Evolutionary conservation across 1,140 invertebrate genomes (phyloP).

Genomic region (Drosophila subobscura): DNA sequence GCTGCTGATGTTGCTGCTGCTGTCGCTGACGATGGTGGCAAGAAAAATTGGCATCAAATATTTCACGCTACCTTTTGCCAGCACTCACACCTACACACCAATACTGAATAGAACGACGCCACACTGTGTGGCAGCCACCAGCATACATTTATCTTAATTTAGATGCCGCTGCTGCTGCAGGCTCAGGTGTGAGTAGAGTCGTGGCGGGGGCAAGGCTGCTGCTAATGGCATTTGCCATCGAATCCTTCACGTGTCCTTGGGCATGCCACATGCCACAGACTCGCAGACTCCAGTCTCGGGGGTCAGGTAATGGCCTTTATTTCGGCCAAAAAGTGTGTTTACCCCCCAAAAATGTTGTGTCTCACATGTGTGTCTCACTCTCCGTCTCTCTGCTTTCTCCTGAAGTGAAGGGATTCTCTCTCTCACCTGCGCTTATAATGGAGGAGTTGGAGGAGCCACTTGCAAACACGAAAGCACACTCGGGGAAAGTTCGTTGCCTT

Average conservation of each 20-base stretch:
- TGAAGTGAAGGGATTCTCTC: constrained; percentile 5
- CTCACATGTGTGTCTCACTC: constrained; percentile 64
- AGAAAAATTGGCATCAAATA: constrained; percentile 77
- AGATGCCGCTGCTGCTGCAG: constrained; percentile 41
- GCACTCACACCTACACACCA: constrained; percentile 18
- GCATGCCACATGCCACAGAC: constrained; percentile 42
- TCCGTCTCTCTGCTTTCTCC: constrained; percentile 3
- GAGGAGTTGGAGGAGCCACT: constrained; percentile 30
- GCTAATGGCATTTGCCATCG: constrained; percentile 59
- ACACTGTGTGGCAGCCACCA: constrained; percentile 16
- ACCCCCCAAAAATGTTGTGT: constrained; percentile 65
- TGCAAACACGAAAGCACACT: constrained; percentile 33
- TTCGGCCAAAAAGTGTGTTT: constrained; percentile 53
- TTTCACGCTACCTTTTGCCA: constrained; percentile 61
- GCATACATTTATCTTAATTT: constrained; percentile 76
- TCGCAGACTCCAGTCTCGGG: constrained; percentile 3
- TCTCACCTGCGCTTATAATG: constrained; percentile 62
- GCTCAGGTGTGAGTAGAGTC: constrained; percentile 9
- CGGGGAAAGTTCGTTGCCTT: constrained; percentile 60
- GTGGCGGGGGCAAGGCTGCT: constrained; percentile 31
- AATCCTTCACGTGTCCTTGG: constrained; percentile 79
- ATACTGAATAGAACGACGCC: constrained; percentile 4
- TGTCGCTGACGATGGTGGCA: constrained; percentile 24
- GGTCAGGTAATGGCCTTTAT: constrained; percentile 56
- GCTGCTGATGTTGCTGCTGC: background rate